Evolutionary conservation across 23 tunicate species (phyloP).

Genomic region (Trididemnum nubilum): DNA sequence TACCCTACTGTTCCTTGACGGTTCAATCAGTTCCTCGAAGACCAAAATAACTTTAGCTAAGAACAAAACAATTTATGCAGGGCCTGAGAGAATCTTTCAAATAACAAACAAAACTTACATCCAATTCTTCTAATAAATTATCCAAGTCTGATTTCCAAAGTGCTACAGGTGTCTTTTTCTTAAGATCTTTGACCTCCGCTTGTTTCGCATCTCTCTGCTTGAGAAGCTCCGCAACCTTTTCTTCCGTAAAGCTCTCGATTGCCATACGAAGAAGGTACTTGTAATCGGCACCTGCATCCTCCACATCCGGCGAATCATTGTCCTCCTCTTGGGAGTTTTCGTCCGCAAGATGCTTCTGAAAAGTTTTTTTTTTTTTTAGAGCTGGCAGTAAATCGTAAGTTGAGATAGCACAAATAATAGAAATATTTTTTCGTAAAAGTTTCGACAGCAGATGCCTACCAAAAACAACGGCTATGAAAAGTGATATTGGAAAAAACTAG

Average conservation of each 20-base stretch:
- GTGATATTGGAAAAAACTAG: too few relatives aligned
- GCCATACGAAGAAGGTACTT: conserved; percentile 96
- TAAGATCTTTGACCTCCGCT: conserved; percentile 69
- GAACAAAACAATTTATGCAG: too few relatives aligned
- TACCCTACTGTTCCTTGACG: too few relatives aligned
- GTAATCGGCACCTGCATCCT: conserved; percentile 78
- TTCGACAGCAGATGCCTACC: too few relatives aligned
- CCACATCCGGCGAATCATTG: conserved; percentile 21
- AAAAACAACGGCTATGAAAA: too few relatives aligned
- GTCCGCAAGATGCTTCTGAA: conserved; percentile 3
- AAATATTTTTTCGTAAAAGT: background rate
- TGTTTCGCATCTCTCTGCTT: conserved; percentile 87
- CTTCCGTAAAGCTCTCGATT: conserved; percentile 85
- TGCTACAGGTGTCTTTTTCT: conserved; percentile 61
- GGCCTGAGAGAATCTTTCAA: too few relatives aligned
- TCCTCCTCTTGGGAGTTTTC: conserved; percentile 53
- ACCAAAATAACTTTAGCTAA: too few relatives aligned
- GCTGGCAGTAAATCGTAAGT: background rate
- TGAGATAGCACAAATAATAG: too few relatives aligned
- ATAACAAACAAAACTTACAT: too few relatives aligned
- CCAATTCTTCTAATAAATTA: conserved; percentile 78
- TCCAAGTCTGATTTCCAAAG: conserved; percentile 88
- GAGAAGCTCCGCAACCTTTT: conserved; percentile 79
- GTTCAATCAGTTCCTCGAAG: too few relatives aligned
- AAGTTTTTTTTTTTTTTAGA: too few relatives aligned